Base-by-base conservation (phyloP, 1,140 invertebrate species). In the Pseudomyrmex dendroicus region DNA sequence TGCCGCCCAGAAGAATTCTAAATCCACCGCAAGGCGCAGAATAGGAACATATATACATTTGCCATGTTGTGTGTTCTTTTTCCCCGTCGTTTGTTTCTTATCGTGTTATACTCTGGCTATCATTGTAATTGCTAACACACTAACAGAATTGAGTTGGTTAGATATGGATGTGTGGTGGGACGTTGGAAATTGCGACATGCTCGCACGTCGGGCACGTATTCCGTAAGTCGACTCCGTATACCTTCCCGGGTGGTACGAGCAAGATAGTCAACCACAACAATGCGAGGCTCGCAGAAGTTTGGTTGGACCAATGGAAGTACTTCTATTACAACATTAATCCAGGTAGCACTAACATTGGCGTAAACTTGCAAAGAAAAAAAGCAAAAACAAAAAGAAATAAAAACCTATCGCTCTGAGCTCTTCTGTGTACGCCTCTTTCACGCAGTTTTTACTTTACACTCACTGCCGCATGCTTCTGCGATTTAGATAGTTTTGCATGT, bases 291-390 rank as follows among this genome's bases (percentile, higher is more conserved):
- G 98, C 98, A 84, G 98, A 98, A 95, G 98, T 99, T 89, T 99
- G 98, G 98, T 96, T 99, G 95, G 98, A 99, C 95, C 97, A 99
- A 92, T 99, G 98, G 98, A 98, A 98, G 96, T 96, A 98, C 94
- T 99, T 99, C 96, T 99, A 99, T 97, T 99, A 98, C 96, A 98
- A 98, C 95, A 98, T 99, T 95, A 99, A 99, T 96, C 98, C 98
- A 97, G 97, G 97, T 98, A 94, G 94, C 93, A 93, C 91, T 93
- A 93, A 92, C 90, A 88, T 84, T 89, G 83, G 90, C 85, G 84
- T 77, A 77, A 76, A 76, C 56, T 85, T 67, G 22, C 76, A 64
- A 63, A 84, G 84, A 73, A 73, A 70, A 50, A 84, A 44, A 25
- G 77, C 73, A 80, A n/a, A 61, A 85, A 35, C 5, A 73, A 73